Base-by-base conservation (phyloP, 2,113 vertebrate species). In the Chionis minor region DNA sequence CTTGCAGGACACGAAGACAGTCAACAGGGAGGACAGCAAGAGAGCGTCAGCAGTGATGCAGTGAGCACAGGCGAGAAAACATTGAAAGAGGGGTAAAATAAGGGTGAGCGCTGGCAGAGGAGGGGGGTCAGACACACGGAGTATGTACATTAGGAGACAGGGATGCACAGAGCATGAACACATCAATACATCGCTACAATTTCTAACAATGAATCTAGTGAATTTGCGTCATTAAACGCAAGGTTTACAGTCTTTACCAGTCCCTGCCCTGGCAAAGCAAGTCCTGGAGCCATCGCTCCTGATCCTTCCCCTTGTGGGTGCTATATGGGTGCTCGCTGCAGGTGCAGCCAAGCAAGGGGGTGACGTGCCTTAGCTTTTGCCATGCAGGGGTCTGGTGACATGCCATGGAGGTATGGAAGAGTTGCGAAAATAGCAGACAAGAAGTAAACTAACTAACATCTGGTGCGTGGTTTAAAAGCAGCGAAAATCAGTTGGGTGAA, bases 301-400 rank as follows among this genome's bases (percentile, higher is more conserved):
- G n/a, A 0, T 24, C 49, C 28, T 20, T 66, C 44, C 21, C 62
- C 8, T 1, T 18, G 44, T 28, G 3, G 42, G 51, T 4, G 1
- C 27, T 32, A 26, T 3, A 0, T 23, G 14, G 26, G 42, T 40
- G 49, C 59, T 59, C 14, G 3, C 21, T n/a, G 21, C 1, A 6
- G 78, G 14, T 45, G 47, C 69, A 26, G 67, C 42, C 52, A 83
- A 78, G 42, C 55, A 55, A 49, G 11, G 7, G 10, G 20, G 30
- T 62, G 45, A 59, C 1, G 6, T 8, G 30, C 21, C 27, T 86
- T 58, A 55, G 8, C n/a, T 42, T 69, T 44, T 18, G 49, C 22
- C 52, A 4, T 32, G n/a, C 15, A 44, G 33, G 30, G 15, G 4
- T 54, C 40, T 77, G 81, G 23, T 45, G 42, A 13, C 18, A 5